A percentile compares a stretch with the other conserved stretches of the same genome.
Conservation (phyloP, 2,797 vertebrate genomes). For the Trachurus trachurus region DNA sequence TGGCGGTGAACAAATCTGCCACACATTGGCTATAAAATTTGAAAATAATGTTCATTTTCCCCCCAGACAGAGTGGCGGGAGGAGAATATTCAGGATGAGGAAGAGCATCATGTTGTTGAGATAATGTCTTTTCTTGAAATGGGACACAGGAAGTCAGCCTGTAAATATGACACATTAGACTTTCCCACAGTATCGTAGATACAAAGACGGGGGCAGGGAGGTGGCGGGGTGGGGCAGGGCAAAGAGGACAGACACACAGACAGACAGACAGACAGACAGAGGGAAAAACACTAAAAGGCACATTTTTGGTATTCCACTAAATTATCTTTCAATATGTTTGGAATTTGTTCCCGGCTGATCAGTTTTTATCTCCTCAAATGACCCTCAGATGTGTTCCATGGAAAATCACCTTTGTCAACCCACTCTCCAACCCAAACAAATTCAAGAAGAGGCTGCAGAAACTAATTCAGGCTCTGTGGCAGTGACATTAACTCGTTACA, state of each 20-base stretch:
- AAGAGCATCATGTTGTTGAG: slow-evolving; percentile 32
- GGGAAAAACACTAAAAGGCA: slow-evolving; percentile 10
- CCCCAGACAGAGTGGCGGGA: slow-evolving; percentile 4
- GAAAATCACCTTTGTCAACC: slow-evolving; percentile 50
- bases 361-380: slow-evolving; percentile 32
- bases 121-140: slow-evolving; percentile 33
- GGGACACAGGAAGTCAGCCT: slow-evolving; percentile 65
- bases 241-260: background rate
- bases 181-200: slow-evolving; percentile 70
- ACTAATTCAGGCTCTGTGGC: slow-evolving; percentile 49
- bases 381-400: slow-evolving; percentile 51
- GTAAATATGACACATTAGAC: slow-evolving; percentile 69
- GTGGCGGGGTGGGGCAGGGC: background rate
- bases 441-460: slow-evolving; percentile 28
- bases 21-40: slow-evolving; percentile 6
- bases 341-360: slow-evolving; percentile 32
- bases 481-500: slow-evolving; percentile 55
- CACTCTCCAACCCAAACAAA: slow-evolving; percentile 39
- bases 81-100: slow-evolving; percentile 24
- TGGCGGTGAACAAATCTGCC: slow-evolving; percentile 29
- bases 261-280: slow-evolving; percentile 23
- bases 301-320: slow-evolving; percentile 9
- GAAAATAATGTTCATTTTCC: background rate
- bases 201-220: background rate
- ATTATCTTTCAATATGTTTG: slow-evolving; percentile 18